Base-by-base conservation (phyloP, 2,113 vertebrate species). In the Channa argus region DNA sequence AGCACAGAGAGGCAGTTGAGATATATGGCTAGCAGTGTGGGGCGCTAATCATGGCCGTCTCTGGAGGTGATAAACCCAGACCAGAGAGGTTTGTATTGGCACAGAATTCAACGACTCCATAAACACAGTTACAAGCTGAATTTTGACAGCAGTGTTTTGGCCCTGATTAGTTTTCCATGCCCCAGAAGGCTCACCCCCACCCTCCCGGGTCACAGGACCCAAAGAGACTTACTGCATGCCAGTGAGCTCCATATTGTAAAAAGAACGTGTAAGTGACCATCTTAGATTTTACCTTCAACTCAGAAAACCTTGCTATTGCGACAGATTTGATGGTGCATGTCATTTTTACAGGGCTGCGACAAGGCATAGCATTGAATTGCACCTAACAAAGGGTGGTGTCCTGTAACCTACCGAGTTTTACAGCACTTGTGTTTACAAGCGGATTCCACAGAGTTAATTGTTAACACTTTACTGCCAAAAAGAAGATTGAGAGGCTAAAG, bases 361-460 rank as follows among this genome's bases (percentile, higher is more conserved):
- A 72, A 72, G 73, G 60, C 54, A 59, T 37, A n/a, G 51, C 76
- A 58, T 43, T 80, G 79, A 87, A 79, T 79, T 79, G 14, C 79
- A 72, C 79, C 77, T 64, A 75, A 89, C 83, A 86, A 89, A 89
- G 78, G 68, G 59, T 88, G 91, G 90, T 87, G 85, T 86, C 86
- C 88, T 85, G 86, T 90, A 88, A 91, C 90, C 89, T 81, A 84
- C 88, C 11, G 69, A 39, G 78, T 85, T 90, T 89, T 87, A 86
- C 81, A 77, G 81, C 79, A 55, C 61, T 73, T 86, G 79, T 91
- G 89, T 92, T 92, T 91, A 91, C 92, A 88, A 90, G 86, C 71
- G 44, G 74, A 87, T 78, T 85, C 71, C 80, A 53, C 72, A 7
- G 75, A 88, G 92, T 93, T 91, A 90, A 93, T 89, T 88, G 88